Evolutionary conservation across 2,113 vertebrate genomes (phyloP), one percentile per base, ranked within the genome.

Genomic region (Oreotrochilus melanogaster): DNA sequence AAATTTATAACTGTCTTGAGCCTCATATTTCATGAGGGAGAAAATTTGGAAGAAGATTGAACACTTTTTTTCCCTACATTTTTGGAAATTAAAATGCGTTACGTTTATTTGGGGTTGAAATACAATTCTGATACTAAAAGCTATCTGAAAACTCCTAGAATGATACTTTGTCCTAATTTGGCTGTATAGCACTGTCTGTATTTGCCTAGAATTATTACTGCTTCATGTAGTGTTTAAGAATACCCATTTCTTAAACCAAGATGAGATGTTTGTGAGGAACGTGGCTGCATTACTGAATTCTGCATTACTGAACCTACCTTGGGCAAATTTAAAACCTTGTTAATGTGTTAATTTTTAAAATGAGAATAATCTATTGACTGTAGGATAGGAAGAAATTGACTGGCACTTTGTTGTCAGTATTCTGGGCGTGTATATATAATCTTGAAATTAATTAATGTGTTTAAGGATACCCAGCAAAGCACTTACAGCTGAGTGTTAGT

Each of bases 281-380:
- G 0, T 35, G 51, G 4, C 25, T 45, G 16, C 51, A 3, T 48
- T 70, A 61, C 7, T 86, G 58, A 45, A 53, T 48, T 78, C 5
- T 0, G 0, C 7, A 1, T 33, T 80, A 14, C 30, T 80, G 47
- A 71, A 3, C n/a, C 21, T 58, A 4, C 39, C 28, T 11, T 1
- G 3, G 42, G 47, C 17, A 47, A 28, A 33, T 67, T 14, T 25
- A 21, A 51, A 76, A 64, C 15, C 39, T 43, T 88, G 16, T 50
- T 79, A 60, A 28, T 31, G 9, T 53, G 33, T 65, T 54, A 28
- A 1, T 28, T 57, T 85, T 87, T 82, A 0, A 7, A 72, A 19
- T 33, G 14, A 12, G 14, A 71, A 21, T 71, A 70, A 35, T 30
- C 4, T 27, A 9, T 42, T 86, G 9, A 47, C 9, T 85, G 7